Conservation (phyloP, 2,113 vertebrate genomes). For the Microtus ochrogaster region DNA sequence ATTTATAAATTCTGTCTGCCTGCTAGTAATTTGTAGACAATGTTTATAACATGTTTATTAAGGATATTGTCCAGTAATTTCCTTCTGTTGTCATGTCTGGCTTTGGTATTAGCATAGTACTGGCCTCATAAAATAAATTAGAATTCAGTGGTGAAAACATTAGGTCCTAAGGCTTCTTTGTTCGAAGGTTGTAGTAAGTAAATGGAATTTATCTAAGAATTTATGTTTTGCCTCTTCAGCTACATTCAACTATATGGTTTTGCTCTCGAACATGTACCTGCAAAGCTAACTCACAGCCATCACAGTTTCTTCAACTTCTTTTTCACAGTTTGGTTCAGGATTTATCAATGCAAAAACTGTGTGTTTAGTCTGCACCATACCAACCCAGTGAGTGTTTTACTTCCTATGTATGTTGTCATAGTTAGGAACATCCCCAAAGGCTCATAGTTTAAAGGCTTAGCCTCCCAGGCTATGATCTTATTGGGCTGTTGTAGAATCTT, state of each 20-base stretch:
- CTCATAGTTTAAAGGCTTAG: not conserved
- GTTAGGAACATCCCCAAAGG: not conserved
- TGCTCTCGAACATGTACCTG: not conserved
- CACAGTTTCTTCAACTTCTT: not conserved
- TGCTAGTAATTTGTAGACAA: not conserved
- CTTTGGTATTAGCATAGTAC: not conserved
- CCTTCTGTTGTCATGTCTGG: not conserved
- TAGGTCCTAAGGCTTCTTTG: not conserved
- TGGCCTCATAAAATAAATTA: not conserved
- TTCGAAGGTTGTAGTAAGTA: not conserved
- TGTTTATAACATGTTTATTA: not conserved
- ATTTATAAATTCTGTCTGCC: not conserved
- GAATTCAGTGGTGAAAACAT: not conserved
- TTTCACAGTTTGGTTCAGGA: not conserved
- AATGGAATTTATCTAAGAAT: not conserved
- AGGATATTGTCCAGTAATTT: not conserved
- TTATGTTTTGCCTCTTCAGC: not conserved
- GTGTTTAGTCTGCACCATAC: not conserved
- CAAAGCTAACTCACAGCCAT: not conserved
- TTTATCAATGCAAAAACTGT: not conserved
- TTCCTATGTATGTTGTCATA: not conserved
- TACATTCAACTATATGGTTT: not conserved
- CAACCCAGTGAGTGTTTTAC: not conserved
- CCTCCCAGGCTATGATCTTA: not conserved
- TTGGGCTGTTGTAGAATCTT: not conserved